These are phyloP conservation scores for Harpegnathos saltator DNA, from an alignment of 1,140 invertebrate species.

Conservation along the genomic window DNA sequence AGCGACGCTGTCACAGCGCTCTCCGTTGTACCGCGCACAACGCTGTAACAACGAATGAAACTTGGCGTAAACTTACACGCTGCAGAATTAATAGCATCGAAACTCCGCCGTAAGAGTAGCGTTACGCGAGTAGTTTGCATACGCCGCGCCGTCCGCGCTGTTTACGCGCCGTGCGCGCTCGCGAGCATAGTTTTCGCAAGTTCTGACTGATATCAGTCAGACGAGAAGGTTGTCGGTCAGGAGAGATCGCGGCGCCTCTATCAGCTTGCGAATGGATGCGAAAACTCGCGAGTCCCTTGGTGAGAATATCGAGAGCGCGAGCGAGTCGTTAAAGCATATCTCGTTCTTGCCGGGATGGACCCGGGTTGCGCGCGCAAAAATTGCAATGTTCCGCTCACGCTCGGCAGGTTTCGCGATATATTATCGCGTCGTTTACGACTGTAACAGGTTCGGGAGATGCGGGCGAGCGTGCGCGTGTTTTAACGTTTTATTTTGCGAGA, in stretches of 20 bases:
- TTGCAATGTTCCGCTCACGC: not conserved
- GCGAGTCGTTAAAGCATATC: not conserved
- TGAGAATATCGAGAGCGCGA: not conserved
- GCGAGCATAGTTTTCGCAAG: not conserved
- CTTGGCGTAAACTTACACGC: constrained; percentile 13
- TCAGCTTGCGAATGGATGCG: no score
- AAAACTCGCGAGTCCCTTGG: not conserved
- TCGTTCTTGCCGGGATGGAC: no score
- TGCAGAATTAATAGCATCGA: constrained; percentile 27
- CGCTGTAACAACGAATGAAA: not conserved
- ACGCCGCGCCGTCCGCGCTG: not conserved
- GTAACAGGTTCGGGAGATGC: no score
- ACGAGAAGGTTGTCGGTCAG: not conserved
- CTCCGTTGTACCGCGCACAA: not conserved
- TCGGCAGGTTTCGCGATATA: not conserved
- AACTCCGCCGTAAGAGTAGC: not conserved
- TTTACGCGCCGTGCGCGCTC: not conserved
- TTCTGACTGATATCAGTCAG: constrained; percentile 13
- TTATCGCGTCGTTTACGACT: no score
- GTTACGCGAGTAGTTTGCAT: not conserved
- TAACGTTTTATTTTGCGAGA: no score
- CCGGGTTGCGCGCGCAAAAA: not conserved
- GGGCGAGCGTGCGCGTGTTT: no score
- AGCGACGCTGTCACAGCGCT: no score
- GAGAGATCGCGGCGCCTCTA: no score